Evolutionary conservation across 2,113 vertebrate species (phyloP).

Genomic region (Calyptomena viridis): DNA sequence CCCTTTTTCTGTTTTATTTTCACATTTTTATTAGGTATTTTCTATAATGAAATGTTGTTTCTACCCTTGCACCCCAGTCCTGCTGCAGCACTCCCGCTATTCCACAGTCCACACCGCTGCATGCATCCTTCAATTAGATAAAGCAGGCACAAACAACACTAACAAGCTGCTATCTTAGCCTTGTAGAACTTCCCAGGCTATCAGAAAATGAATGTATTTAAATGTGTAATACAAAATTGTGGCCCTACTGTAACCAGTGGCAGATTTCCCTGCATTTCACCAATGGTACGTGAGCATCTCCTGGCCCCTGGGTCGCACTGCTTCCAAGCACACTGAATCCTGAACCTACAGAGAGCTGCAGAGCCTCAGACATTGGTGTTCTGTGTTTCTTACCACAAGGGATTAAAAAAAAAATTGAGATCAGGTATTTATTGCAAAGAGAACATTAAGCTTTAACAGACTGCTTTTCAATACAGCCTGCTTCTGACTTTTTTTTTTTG

Average conservation of each 20-base stretch:
- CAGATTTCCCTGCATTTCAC: not conserved
- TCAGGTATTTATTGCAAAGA: not conserved
- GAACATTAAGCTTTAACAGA: slow-evolving; percentile 25
- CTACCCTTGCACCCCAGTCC: not conserved
- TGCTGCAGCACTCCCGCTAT: not conserved
- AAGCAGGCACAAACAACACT: not conserved
- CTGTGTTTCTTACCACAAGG: not conserved
- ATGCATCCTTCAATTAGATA: not conserved
- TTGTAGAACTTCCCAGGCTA: not conserved
- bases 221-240: not conserved
- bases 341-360: not conserved
- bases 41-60: slow-evolving; percentile 5
- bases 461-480: not conserved
- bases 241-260: not conserved
- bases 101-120: not conserved
- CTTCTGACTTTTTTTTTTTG: not conserved
- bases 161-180: not conserved
- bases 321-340: not conserved
- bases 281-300: not conserved
- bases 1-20: slow-evolving; percentile 28
- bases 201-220: slow-evolving; percentile 13
- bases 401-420: not conserved
- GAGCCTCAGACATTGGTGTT: not conserved
- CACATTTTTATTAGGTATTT: slow-evolving; percentile 44
- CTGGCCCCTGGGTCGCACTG: not conserved